phyloP scores from a whole-genome alignment of 2,113 vertebrate species.

The Engystomops pustulosus region DNA sequence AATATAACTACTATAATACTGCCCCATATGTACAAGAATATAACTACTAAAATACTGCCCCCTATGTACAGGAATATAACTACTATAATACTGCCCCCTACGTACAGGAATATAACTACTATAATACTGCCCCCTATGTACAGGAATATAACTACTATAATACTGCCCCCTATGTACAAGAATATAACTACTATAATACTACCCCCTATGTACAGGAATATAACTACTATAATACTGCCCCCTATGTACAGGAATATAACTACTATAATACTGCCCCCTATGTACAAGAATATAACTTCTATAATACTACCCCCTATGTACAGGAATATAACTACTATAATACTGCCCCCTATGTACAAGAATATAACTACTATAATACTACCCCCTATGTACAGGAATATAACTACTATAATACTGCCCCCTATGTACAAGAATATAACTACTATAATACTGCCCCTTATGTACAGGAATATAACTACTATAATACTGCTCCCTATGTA shows the following conservation, averaged over 20 bases:
- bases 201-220: not conserved
- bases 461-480: not conserved
- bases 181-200: conserved; percentile 9
- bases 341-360: not conserved
- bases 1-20: too few relatives aligned
- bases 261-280: conserved; percentile 2
- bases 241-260: conserved; percentile 3
- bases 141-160: too few relatives aligned
- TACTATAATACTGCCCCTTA: not conserved
- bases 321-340: conserved; percentile 5
- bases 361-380: conserved; percentile 16
- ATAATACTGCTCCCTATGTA: not conserved
- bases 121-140: too few relatives aligned
- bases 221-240: not conserved
- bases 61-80: too few relatives aligned
- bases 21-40: too few relatives aligned
- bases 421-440: conserved; percentile 1
- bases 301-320: not conserved
- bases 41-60: too few relatives aligned
- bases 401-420: conserved; percentile 3
- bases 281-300: conserved; percentile 10
- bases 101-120: too few relatives aligned
- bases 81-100: too few relatives aligned
- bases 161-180: conserved; percentile 2
- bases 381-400: not conserved